phyloP scores from a whole-genome alignment of 2,113 vertebrate species.

The Prolemur simus region DNA sequence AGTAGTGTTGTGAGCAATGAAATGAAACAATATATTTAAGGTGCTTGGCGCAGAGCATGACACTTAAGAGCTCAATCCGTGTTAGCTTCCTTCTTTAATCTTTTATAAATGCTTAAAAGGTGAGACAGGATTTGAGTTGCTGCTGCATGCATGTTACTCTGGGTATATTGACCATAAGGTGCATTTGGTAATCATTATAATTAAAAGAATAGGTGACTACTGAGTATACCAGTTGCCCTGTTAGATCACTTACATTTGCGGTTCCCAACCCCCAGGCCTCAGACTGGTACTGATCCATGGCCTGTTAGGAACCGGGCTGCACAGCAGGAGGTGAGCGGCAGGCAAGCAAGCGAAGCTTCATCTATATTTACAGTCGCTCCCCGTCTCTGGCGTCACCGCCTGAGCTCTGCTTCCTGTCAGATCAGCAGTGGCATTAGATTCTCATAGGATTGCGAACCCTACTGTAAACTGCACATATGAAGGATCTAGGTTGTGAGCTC shows the following conservation, averaged over 20 bases:
- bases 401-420: too few species aligned
- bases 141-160: background rate
- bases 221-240: background rate
- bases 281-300: too few species aligned
- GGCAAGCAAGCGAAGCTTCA: too few species aligned
- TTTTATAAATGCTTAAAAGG: background rate
- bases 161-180: background rate
- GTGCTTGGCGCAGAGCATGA: background rate
- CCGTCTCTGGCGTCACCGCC: too few species aligned
- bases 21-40: background rate
- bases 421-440: too few species aligned
- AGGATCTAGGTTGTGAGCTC: too few species aligned
- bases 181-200: background rate
- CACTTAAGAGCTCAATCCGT: background rate
- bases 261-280: too few species aligned
- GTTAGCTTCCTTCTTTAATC: slow-evolving; percentile 21
- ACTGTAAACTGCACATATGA: too few species aligned
- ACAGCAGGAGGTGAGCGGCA: too few species aligned
- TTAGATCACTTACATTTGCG: background rate
- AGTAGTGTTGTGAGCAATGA: background rate
- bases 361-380: too few species aligned
- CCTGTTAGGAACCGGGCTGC: too few species aligned
- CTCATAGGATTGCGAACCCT: too few species aligned
- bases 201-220: background rate
- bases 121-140: background rate